Base-by-base conservation (phyloP, 2,888 invertebrate species). In the Drosophila emarginata region DNA sequence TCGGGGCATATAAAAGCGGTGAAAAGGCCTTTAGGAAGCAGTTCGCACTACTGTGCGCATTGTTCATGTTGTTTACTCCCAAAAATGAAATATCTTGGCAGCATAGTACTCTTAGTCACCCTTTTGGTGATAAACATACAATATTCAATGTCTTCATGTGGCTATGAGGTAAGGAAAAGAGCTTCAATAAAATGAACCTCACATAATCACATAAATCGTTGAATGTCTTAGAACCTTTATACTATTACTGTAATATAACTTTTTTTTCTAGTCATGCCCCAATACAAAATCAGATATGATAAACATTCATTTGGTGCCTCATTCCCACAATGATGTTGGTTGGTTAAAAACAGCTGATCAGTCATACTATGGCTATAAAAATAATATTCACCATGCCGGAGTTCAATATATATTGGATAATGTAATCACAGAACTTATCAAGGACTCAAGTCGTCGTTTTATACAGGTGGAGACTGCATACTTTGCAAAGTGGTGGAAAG, bases 311-410 rank as follows among this genome's bases (percentile, higher is more conserved):
- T 92, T 97, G 1, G 94, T 96, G 0, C 94, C 98, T 0, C 98
- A 98, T 88, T 96, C 97, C 0, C 98, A 98, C 86, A 97, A 98
- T 87, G 98, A 98, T 89, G 97, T 98, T 0, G 98, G 98, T 51
- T 98, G 98, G 98, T 91, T 98, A 28, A 97, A 97, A 92, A 98
- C 98, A 0, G 96, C 97, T 0, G 98, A 98, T 90, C 97, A 98
- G 90, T 98, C 98, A 89, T 98, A 95, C 87, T 97, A 95, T 90
- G 96, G 96, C 76, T 94, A 96, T 94, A 89, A 93, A 93, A 93
- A 89, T 1, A 67, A 80, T 5, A 95, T 95, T 6, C 96, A 96
- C 84, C 93, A 94, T 59, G 96, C 96, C 3, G 97, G 96, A 0
- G 98, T 99, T 0, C 97, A 97, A 89, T 97, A 97, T 87, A 98